Evolutionary conservation across 2,888 invertebrate species (phyloP), one percentile per base, ranked within the genome.

Genomic region (Unio delphinus): DNA sequence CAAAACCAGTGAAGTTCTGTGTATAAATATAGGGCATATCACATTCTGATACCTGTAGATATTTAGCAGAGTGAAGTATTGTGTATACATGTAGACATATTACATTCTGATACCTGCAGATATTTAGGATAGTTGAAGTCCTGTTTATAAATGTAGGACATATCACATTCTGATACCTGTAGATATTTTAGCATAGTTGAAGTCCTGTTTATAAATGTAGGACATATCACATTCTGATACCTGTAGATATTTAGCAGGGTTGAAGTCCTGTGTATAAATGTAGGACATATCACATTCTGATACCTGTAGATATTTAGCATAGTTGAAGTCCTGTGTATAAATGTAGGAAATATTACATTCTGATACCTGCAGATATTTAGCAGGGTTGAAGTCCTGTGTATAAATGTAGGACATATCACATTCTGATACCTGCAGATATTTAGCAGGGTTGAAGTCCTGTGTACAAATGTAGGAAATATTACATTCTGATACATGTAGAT

Each of bases 281-380:
- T 45, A 45, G 45, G 15, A 45, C 3, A 45, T 45, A 45, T 45
- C 45, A 45, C 45, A 45, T 45, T 45, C 45, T 45, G 45, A 55
- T 87, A 95, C 95, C 93, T 96, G 98, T 82, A 98, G 94, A 70
- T 97, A 92, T 91, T 96, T 97, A 4, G 97, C 96, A 18, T 23
- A 23, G 23, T 15, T 45, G 45, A 11, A 45, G 45, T 45, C 45
- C 15, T 15, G 0, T 45, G 45, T 45, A 11, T 45, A 45, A 45
- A 45, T 11, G 45, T 45, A 45, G 45, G 15, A 45, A 0, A 45
- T 45, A 45, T 45, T 15, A 45, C 45, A 45, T 45, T 45, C 45
- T 45, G 45, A 55, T 87, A 95, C 95, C 93, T 96, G 98, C 82
- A 98, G 94, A 70, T 97, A 92, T 91, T 96, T 97, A 4, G 97